Evolutionary conservation across 2,797 vertebrate genomes (phyloP), one percentile per base, ranked within the genome.

Genomic region (Cichlasoma orientale): DNA sequence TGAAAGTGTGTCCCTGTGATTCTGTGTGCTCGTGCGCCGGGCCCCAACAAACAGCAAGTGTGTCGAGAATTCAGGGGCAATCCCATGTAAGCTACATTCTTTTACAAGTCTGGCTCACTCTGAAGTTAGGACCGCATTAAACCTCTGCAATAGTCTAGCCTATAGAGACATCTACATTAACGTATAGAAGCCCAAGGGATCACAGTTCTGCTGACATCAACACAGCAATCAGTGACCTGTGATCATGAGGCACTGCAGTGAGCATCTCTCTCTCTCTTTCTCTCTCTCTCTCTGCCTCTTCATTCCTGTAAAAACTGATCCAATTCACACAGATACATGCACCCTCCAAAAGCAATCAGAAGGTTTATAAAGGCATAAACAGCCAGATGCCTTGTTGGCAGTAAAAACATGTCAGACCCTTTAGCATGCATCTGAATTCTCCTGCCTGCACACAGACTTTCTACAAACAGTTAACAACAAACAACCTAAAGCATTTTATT

Each of bases 201-300:
- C 85, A 82, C 77, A 81, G 83, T 86, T 89, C 79, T 88, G 88
- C 92, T 93, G 88, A 92, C 90, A 92, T 74, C 83, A 78, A 86
- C 92, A 88, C 75, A 87, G 83, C 69, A 41, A 86, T 81, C 89
- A 89, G 73, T 90, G 92, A 92, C 92, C 92, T 86, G 82, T 89
- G 82, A 89, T 90, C 78, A 86, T 86, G 75, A 93, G 74, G 80
- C 88, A 85, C 81, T 91, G 88, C 88, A 86, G 88, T 78, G 84
- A 90, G 82, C 77, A 79, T 74, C 44, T 79, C 82, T 76, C 41
- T 21, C 72, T 47, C 71, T 57, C 19, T 74, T 25, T 23, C 31
- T 18, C 23, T 50, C 33, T 66, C 72, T 2, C 36, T 63, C 59
- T 44, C 59, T 55, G 44, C 33, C 23, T 54, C 44, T 72, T 66